Conservation (phyloP, 1,140 invertebrate species). For the Trichonephila clavipes region DNA sequence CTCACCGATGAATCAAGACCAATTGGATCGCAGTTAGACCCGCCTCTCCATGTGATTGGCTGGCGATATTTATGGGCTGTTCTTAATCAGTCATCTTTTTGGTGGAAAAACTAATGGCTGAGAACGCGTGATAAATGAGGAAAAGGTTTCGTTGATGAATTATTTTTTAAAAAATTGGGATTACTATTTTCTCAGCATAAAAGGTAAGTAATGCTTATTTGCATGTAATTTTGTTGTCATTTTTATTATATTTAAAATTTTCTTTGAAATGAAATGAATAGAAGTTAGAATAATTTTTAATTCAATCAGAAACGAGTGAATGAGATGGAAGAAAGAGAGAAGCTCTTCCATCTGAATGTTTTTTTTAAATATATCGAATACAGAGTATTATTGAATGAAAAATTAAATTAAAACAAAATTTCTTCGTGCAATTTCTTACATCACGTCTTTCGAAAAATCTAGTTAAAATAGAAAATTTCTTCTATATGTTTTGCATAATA, state of each 20-base stretch:
- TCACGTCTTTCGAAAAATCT: too few relatives aligned
- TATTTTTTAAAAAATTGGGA: background rate
- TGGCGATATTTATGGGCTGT: background rate
- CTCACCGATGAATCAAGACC: background rate
- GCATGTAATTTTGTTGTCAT: background rate
- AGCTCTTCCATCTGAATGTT: too few relatives aligned
- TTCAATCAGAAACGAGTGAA: too few relatives aligned
- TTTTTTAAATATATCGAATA: too few relatives aligned
- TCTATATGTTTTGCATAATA: too few relatives aligned
- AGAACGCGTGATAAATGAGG: slow-evolving; percentile 8
- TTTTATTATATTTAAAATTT: background rate
- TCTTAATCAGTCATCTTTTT: background rate
- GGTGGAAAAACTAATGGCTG: slow-evolving; percentile 23
- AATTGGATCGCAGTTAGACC: background rate
- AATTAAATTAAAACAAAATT: too few relatives aligned
- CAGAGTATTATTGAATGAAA: too few relatives aligned
- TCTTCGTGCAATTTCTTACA: too few relatives aligned
- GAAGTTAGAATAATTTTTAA: too few relatives aligned
- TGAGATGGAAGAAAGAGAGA: too few relatives aligned
- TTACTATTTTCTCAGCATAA: slow-evolving; percentile 1
- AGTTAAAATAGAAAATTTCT: too few relatives aligned
- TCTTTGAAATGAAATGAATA: background rate
- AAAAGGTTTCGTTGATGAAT: slow-evolving; percentile 29
- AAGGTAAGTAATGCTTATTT: background rate
- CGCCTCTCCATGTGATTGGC: background rate